These are phyloP conservation scores for Eremobia ochroleuca DNA, from an alignment of 2,888 invertebrate genomes.

Conservation along the genomic window DNA sequence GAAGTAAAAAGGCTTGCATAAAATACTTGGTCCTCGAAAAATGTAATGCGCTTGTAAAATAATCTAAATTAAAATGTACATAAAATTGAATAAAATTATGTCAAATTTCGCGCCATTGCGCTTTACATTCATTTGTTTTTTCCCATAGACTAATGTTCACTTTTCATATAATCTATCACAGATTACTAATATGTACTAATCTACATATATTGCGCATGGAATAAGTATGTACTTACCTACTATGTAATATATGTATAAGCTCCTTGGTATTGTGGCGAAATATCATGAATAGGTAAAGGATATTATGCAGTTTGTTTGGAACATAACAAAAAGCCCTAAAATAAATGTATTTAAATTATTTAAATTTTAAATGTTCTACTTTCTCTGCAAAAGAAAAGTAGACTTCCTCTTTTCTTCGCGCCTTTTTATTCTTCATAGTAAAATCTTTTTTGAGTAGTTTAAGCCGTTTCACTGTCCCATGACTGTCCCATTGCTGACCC, in stretches of 20 bases:
- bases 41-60: neutral
- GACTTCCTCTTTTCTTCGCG: neutral
- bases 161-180: too few relatives aligned
- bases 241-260: neutral
- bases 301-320: neutral
- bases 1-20: neutral
- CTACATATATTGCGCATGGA: neutral
- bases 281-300: neutral
- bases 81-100: neutral
- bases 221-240: neutral
- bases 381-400: neutral
- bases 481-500: constrained; percentile 10
- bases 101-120: constrained; percentile 3
- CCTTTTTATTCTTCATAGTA: neutral
- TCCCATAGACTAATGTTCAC: too few relatives aligned
- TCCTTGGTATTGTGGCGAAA: neutral
- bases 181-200: too few relatives aligned
- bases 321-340: neutral
- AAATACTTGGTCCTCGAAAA: neutral
- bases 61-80: neutral
- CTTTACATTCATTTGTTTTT: neutral
- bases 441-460: neutral
- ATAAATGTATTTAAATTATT: neutral
- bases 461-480: constrained; percentile 11
- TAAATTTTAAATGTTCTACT: neutral